phyloP scores from a whole-genome alignment of 1,140 invertebrate species.

The Stegodyphus mimosarum region DNA sequence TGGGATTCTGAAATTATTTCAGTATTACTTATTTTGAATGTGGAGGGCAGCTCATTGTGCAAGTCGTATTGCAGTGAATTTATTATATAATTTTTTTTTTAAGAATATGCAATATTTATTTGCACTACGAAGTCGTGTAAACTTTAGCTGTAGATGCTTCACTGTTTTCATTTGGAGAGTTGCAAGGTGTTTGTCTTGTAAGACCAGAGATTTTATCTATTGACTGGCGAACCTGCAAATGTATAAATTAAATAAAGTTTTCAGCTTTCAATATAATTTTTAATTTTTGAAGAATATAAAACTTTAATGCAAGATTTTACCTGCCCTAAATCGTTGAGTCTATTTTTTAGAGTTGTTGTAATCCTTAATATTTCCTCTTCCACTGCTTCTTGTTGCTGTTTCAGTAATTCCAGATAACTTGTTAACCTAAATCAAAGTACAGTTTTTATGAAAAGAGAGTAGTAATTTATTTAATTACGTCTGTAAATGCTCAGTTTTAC shows the following conservation, averaged over 20 bases:
- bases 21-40: too few relatives aligned
- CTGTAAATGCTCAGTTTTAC: too few relatives aligned
- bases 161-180: neutral
- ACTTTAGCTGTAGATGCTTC: neutral
- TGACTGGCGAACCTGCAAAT: constrained; percentile 38
- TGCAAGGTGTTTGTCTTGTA: constrained; percentile 2
- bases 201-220: constrained; percentile 43
- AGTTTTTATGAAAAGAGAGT: neutral
- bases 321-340: constrained; percentile 53
- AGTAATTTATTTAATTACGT: too few relatives aligned
- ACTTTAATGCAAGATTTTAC: neutral
- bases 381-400: constrained; percentile 55
- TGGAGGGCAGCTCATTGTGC: too few relatives aligned
- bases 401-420: constrained; percentile 37
- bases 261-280: too few relatives aligned
- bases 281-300: too few relatives aligned
- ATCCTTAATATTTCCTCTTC: constrained; percentile 52
- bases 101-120: too few relatives aligned
- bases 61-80: too few relatives aligned
- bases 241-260: too few relatives aligned
- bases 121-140: too few relatives aligned
- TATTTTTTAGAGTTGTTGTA: constrained; percentile 47
- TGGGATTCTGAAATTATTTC: too few relatives aligned
- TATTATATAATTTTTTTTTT: too few relatives aligned
- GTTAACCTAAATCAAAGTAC: constrained; percentile 14